These are phyloP conservation scores for Cassiopea xamachana DNA, from an alignment of 30 jellyfish, hydroid and myxozoan genomes.

Conservation along the genomic window DNA sequence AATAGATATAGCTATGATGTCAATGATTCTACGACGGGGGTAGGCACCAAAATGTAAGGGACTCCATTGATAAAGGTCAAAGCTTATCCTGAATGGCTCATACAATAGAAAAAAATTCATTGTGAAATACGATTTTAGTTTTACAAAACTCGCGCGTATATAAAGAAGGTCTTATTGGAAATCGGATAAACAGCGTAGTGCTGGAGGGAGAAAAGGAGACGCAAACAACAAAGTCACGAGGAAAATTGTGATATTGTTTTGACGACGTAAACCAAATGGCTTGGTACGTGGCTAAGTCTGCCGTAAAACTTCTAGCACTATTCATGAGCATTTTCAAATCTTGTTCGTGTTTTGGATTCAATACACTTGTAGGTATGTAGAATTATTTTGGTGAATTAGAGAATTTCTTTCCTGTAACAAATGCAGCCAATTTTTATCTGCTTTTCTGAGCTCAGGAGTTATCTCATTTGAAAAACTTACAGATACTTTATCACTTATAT, in stretches of 20 bases:
- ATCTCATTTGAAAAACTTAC: too few relatives aligned
- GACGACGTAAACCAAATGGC: too few relatives aligned
- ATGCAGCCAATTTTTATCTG: too few relatives aligned
- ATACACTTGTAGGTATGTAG: slow-evolving; percentile 3
- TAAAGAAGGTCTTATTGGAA: slow-evolving; percentile 3
- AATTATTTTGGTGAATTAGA: too few relatives aligned
- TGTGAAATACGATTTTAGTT: background rate
- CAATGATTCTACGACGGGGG: slow-evolving; percentile 22
- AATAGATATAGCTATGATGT: background rate
- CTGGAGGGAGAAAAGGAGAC: background rate
- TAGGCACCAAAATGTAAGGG: background rate
- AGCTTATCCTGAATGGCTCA: slow-evolving; percentile 9
- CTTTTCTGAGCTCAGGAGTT: too few relatives aligned
- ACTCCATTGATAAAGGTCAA: slow-evolving; percentile 17
- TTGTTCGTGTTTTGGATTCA: slow-evolving; percentile 1
- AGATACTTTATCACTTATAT: too few relatives aligned
- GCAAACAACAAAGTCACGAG: background rate
- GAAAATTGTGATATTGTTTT: too few relatives aligned
- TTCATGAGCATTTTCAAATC: background rate
- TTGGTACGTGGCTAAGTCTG: background rate
- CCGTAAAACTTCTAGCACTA: background rate
- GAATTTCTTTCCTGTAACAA: too few relatives aligned
- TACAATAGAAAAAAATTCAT: background rate
- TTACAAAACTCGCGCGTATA: slow-evolving; percentile 38
- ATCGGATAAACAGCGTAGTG: background rate